A percentile compares a stretch with the other conserved stretches of the same genome.
These are phyloP conservation scores for Mus minutoides DNA, from an alignment of 2,797 vertebrate species.

Conservation along the genomic window DNA sequence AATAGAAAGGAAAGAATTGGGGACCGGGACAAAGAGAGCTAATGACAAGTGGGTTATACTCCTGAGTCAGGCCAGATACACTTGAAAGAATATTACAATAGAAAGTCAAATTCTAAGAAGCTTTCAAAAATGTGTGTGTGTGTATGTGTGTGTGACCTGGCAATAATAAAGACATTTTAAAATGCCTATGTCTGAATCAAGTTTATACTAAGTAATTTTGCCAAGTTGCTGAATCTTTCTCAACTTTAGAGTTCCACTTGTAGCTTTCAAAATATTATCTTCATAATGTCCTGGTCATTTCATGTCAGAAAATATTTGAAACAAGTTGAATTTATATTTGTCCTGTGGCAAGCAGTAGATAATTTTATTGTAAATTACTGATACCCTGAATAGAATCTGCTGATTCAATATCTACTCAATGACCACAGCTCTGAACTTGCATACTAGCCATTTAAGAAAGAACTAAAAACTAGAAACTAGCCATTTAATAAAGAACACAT, in stretches of 20 bases:
- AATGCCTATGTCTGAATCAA: slow-evolving; percentile 21
- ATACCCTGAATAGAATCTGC: background rate
- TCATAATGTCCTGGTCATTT: background rate
- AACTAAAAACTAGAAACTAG: background rate
- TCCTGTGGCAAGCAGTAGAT: background rate
- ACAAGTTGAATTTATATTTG: background rate
- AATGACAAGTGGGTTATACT: background rate
- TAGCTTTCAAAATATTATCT: background rate
- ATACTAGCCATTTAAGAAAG: background rate
- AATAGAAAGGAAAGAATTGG: background rate
- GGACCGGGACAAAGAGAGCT: too few relatives aligned
- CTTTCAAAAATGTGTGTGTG: background rate
- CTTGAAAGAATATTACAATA: background rate
- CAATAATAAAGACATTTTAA: background rate
- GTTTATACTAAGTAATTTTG: background rate
- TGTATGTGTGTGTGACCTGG: background rate
- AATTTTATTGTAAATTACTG: slow-evolving; percentile 13
- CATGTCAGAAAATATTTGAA: slow-evolving; percentile 2
- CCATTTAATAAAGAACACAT: background rate
- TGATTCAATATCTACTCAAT: background rate
- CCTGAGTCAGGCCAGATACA: background rate
- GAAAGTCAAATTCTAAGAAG: background rate
- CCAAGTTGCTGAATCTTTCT: background rate
- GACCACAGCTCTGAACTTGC: background rate
- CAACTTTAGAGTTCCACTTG: background rate